Evolutionary conservation across 30 jellyfish, hydroid and myxozoan genomes (phyloP), one percentile per base, ranked within the genome.

Genomic region (Hydra vulgaris): DNA sequence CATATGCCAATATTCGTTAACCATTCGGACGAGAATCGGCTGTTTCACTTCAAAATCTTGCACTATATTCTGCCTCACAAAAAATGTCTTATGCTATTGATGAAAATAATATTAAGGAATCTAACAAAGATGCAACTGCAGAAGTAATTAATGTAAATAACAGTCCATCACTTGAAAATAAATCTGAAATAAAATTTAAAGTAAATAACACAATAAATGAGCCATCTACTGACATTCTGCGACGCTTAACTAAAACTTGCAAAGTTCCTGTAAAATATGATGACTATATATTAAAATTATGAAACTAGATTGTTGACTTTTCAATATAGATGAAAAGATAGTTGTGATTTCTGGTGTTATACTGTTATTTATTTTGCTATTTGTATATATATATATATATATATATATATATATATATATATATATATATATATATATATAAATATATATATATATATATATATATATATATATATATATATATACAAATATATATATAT

Each of bases 21-120:
- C 78, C 78, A 53, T 92, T 73, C 85, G 95, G 96, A 23, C 74
- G 94, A 26, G 96, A 88, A 75, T 70, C 85, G 21, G 17, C 86
- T 76, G 96, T 88, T 27, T 87, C n/a, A n/a, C n/a, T n/a, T n/a
- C n/a, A n/a, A n/a, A n/a, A n/a, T n/a, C n/a, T n/a, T n/a, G n/a
- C n/a, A 91, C 71, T n/a, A 15, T 68, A 68, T 68, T 68, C 75
- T 68, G 75, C 75, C 61, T 12, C 61, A 40, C 5, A 40, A 3
- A 12, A 40, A 40, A 40, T 3, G 61, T 40, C 12, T 40, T 40
- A n/a, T n/a, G n/a, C n/a, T n/a, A 40, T 40, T 12, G 12, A 40
- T 12, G 12, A 40, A 12, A 40, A 40, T 40, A 40, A 12, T 3
- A 40, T 40, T 40, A 40, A 40, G 5, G 61, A 40, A 40, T 12